phyloP scores from a whole-genome alignment of 2,888 invertebrate genomes.

The Machimus rusticus region DNA sequence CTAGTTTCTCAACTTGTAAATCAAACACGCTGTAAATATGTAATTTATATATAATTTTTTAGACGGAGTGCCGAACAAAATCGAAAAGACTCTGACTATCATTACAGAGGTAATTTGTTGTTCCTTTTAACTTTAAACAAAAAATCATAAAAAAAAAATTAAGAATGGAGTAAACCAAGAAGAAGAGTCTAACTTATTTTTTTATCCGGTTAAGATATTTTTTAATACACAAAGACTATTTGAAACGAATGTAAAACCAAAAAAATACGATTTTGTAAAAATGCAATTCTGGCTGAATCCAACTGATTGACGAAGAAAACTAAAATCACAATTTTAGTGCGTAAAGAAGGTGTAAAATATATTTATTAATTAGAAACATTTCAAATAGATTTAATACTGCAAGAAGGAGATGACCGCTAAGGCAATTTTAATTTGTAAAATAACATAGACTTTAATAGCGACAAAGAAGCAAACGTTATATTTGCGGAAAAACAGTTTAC shows the following conservation, averaged over 20 bases:
- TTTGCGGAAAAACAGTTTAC: neutral
- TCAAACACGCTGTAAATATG: slow-evolving; percentile 18
- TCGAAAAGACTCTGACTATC: neutral
- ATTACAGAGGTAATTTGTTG: neutral
- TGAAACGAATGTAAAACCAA: neutral
- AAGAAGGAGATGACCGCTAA: neutral
- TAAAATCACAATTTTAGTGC: neutral
- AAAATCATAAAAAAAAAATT: neutral
- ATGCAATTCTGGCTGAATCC: neutral
- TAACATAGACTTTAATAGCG: neutral
- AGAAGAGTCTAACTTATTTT: neutral
- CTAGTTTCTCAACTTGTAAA: neutral
- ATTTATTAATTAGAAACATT: slow-evolving; percentile 8
- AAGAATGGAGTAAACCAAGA: neutral
- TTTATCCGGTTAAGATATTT: neutral
- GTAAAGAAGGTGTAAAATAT: neutral
- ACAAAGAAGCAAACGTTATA: neutral
- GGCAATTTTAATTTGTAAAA: slow-evolving; percentile 23
- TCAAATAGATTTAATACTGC: slow-evolving; percentile 18
- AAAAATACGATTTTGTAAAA: neutral
- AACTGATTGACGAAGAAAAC: neutral
- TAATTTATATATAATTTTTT: slow-evolving; percentile 1
- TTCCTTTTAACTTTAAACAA: neutral
- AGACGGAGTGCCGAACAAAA: neutral
- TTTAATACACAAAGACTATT: neutral